phyloP scores from a whole-genome alignment of 2,888 invertebrate species.

The Chesias legatella region DNA sequence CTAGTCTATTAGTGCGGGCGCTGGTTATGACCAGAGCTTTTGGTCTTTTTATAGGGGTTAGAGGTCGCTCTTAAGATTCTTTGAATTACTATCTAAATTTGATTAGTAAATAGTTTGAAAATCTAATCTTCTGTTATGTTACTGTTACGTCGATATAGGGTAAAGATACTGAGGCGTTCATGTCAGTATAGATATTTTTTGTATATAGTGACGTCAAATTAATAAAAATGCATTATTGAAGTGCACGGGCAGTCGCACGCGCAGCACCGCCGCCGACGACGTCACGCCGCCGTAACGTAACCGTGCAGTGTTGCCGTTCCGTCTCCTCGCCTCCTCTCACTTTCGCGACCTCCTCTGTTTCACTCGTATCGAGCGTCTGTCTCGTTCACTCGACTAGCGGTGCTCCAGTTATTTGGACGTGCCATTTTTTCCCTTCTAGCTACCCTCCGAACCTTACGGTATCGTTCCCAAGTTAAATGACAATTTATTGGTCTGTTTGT shows the following conservation, averaged over 20 bases:
- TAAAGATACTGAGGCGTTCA: too few species aligned
- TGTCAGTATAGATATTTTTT: not conserved
- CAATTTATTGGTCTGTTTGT: too few species aligned
- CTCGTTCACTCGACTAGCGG: slow-evolving; percentile 68
- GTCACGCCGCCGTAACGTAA: too few species aligned
- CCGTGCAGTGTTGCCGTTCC: slow-evolving; percentile 69
- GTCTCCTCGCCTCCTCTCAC: slow-evolving; percentile 74
- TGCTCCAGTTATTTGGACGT: slow-evolving; percentile 76
- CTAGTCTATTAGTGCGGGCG: too few species aligned
- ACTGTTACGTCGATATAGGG: too few species aligned
- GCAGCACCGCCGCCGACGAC: slow-evolving; percentile 61
- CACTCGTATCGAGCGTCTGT: slow-evolving; percentile 38
- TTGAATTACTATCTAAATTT: too few species aligned
- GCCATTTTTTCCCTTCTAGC: slow-evolving; percentile 72
- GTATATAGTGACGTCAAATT: slow-evolving; percentile 62
- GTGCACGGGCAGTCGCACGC: slow-evolving; percentile 57
- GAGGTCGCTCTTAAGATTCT: too few species aligned
- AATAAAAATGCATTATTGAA: slow-evolving; percentile 68
- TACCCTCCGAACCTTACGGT: slow-evolving; percentile 65
- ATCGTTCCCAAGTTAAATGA: slow-evolving; percentile 19
- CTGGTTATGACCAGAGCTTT: too few species aligned
- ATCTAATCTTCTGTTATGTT: too few species aligned
- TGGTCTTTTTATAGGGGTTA: too few species aligned
- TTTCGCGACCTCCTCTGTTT: slow-evolving; percentile 63
- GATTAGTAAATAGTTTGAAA: too few species aligned